Conservation (phyloP, 1,140 invertebrate species). For the Temnothorax nylanderi region DNA sequence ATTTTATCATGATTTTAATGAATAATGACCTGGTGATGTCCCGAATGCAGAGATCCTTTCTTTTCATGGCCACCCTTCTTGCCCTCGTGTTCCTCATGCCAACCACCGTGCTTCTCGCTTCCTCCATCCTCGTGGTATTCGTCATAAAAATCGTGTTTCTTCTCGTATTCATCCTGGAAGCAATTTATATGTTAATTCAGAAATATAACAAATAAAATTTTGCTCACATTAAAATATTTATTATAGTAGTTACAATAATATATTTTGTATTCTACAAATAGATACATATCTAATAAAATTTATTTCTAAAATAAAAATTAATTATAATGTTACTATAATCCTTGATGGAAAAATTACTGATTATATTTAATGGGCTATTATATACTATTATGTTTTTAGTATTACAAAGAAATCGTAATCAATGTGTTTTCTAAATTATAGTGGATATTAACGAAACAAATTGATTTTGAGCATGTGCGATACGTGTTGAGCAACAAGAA, state of each 20-base stretch:
- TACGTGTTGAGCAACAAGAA: not conserved
- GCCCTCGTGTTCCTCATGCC: slow-evolving; percentile 86
- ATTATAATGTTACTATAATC: not conserved
- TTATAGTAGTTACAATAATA: not conserved
- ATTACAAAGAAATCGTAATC: not conserved
- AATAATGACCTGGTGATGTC: slow-evolving; percentile 82
- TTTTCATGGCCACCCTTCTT: slow-evolving; percentile 85
- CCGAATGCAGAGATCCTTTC: slow-evolving; percentile 83
- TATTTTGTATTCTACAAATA: not conserved
- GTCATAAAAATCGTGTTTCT: slow-evolving; percentile 91
- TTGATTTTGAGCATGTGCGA: not conserved
- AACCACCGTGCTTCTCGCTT: slow-evolving; percentile 88
- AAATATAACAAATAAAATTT: not conserved
- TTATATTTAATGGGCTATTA: not conserved
- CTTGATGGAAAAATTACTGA: not conserved
- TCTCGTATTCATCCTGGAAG: slow-evolving; percentile 88
- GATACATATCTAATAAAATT: not conserved
- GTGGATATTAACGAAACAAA: not conserved
- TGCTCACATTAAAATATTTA: not conserved
- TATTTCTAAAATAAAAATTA: not conserved
- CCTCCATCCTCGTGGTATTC: slow-evolving; percentile 89
- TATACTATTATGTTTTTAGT: not conserved
- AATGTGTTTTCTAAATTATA: not conserved
- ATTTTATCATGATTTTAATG: not conserved
- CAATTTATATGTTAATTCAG: not conserved